Percentiles rank a stretch among this genome's conserved stretches.
Evolutionary conservation across 2,113 vertebrate species (phyloP).

Genomic region (Corydoras sp.): DNA sequence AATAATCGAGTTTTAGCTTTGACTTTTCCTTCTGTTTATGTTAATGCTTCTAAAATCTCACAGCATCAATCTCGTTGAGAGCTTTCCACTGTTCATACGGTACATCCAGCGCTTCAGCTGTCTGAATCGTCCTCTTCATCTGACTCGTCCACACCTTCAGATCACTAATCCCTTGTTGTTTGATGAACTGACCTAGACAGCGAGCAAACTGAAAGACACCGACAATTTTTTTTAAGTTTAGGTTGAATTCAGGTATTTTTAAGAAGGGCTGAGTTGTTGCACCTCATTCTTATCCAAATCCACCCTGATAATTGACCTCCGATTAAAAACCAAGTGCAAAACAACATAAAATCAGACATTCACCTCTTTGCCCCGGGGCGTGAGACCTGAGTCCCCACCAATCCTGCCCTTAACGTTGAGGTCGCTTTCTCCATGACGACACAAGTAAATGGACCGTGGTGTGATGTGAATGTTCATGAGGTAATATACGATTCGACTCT

Average conservation of each 20-base stretch:
- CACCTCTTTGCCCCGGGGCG: constrained; percentile 78
- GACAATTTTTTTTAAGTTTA: not conserved
- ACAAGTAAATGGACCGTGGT: constrained; percentile 96
- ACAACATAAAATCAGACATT: fast-evolving
- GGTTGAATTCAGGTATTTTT: too few relatives aligned
- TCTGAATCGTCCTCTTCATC: constrained; percentile 99
- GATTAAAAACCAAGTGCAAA: too few relatives aligned
- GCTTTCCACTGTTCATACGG: constrained; percentile 99
- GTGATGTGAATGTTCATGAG: constrained; percentile 99
- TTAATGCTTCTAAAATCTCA: constrained; percentile 37
- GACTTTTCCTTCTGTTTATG: too few relatives aligned
- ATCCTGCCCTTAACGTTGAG: constrained; percentile 91
- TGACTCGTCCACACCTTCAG: constrained; percentile 99
- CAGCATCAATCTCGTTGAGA: constrained; percentile 95
- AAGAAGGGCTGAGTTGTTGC: too few relatives aligned
- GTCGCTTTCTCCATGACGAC: constrained; percentile 96
- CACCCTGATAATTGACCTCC: too few relatives aligned
- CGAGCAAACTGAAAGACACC: constrained; percentile 77
- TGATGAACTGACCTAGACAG: constrained; percentile 80
- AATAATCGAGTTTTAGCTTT: too few relatives aligned
- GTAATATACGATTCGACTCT: constrained; percentile 98
- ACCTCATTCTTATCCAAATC: too few relatives aligned
- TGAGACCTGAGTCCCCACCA: constrained; percentile 90
- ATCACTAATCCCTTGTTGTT: constrained; percentile 84
- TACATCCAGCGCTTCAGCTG: constrained; percentile 82